Evolutionary conservation across 2,888 invertebrate genomes (phyloP), one percentile per base, ranked within the genome.

Genomic region (Drosophila subsilvestris): DNA sequence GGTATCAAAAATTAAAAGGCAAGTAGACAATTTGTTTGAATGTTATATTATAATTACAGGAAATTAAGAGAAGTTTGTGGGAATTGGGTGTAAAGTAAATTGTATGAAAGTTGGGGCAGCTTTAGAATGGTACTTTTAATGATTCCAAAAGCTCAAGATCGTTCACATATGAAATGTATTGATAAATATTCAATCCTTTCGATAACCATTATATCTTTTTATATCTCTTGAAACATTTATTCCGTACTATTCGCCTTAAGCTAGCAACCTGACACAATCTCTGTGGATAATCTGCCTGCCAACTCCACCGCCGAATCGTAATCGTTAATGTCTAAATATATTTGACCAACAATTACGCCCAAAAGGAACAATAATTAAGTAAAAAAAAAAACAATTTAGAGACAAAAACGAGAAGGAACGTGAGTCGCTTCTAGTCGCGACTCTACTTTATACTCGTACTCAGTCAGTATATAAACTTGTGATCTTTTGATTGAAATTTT

Each of bases 301-400:
- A 43, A 14, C 48, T 14, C 14, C 37, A 14, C 14, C 14, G 58
- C 20, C 45, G 18, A 51, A 20, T 51, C 43, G 18, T 17, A 17
- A 20, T 20, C 20, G 20, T 0, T 0, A 57, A 54, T 44, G 8
- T 48, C 56, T 20, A 57, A 55, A 63, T 58, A 51, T 49, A 62
- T 47, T 58, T 63, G 60, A 45, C 53, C 69, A 50, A 57, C 60
- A 79, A 78, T 69, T 67, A 55, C 45, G 53, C 18, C 42, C 59
- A n/a, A n/a, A n/a, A n/a, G n/a, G n/a, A n/a, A n/a, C n/a, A n/a
- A n/a, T n/a, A n/a, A n/a, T n/a, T n/a, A n/a, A n/a, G n/a, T n/a
- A n/a, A n/a, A n/a, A n/a, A n/a, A n/a, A n/a, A n/a, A n/a, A n/a
- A n/a, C n/a, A n/a, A n/a, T n/a, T n/a, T n/a, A n/a, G n/a, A n/a